Evolutionary conservation across 2,888 invertebrate genomes (phyloP).

Genomic region (Drosophila fulvimacula): DNA sequence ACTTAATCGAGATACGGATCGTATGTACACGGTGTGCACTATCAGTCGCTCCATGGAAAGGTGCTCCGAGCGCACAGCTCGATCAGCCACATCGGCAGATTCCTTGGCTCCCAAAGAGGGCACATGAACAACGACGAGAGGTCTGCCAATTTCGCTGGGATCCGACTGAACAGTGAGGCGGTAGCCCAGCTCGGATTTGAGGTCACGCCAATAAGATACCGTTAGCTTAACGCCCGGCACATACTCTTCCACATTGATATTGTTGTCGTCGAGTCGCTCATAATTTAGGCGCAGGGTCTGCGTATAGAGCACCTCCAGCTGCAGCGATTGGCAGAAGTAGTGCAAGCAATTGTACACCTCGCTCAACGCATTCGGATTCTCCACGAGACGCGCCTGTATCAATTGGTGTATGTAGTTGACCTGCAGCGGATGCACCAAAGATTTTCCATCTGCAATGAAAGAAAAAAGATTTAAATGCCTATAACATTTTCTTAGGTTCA

Average conservation of each 20-base stretch:
- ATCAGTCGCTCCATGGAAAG: slow-evolving; percentile 97
- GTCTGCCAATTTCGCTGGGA: slow-evolving; percentile 90
- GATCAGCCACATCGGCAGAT: slow-evolving; percentile 88
- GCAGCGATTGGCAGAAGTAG: slow-evolving; percentile 97
- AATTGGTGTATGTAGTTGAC: slow-evolving; percentile 97
- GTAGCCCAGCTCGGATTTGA: slow-evolving; percentile 93
- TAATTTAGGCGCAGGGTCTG: slow-evolving; percentile 94
- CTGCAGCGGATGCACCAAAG: slow-evolving; percentile 97
- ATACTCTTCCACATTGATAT: slow-evolving; percentile 96
- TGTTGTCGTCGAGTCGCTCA: slow-evolving; percentile 95
- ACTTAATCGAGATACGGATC: slow-evolving; percentile 92
- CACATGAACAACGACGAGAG: slow-evolving; percentile 89
- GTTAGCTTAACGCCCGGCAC: slow-evolving; percentile 94
- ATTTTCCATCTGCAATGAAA: slow-evolving; percentile 91
- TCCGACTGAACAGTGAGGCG: slow-evolving; percentile 95
- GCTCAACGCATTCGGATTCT: slow-evolving; percentile 91
- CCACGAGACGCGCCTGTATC: slow-evolving; percentile 92
- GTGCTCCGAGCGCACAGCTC: slow-evolving; percentile 94
- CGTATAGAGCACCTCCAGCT: slow-evolving; percentile 95
- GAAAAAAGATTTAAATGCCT: no score
- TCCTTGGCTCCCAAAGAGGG: slow-evolving; percentile 86
- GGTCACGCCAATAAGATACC: slow-evolving; percentile 96
- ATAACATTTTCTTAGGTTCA: fast-evolving
- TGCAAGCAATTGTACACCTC: slow-evolving; percentile 94
- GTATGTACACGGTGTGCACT: slow-evolving; percentile 97